Evolutionary conservation across 2,888 invertebrate species (phyloP).

Genomic region (Tortrix viridana): DNA sequence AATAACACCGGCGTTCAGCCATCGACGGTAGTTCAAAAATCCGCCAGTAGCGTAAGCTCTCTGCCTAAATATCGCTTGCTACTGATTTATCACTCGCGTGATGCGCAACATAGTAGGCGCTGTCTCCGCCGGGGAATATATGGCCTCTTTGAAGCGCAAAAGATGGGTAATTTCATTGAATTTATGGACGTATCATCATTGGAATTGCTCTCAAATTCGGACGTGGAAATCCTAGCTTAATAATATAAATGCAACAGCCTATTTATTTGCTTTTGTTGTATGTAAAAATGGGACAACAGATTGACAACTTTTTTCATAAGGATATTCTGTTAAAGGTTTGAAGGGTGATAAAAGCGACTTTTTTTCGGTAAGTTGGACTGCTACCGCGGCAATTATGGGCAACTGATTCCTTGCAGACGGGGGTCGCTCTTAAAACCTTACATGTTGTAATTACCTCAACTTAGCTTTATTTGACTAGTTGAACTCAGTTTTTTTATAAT

Average conservation of each 20-base stretch:
- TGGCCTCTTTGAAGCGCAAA: constrained; percentile 80
- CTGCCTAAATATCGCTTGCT: constrained; percentile 56
- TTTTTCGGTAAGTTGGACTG: too few species aligned
- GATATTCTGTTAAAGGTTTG: too few species aligned
- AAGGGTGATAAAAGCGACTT: too few species aligned
- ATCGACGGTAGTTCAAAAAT: constrained; percentile 6
- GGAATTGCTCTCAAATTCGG: constrained; percentile 73
- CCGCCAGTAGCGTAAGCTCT: constrained; percentile 49
- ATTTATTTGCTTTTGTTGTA: too few species aligned
- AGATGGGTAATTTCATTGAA: constrained; percentile 82
- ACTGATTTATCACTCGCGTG: constrained; percentile 79
- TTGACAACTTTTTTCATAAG: too few species aligned
- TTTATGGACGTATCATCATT: constrained; percentile 79
- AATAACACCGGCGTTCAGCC: constrained; percentile 1
- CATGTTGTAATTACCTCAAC: too few species aligned
- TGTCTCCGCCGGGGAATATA: constrained; percentile 75
- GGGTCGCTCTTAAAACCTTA: too few species aligned
- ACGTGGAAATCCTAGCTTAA: constrained; percentile 67
- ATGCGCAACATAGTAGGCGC: constrained; percentile 75
- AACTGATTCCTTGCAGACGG: too few species aligned
- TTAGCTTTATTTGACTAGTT: too few species aligned
- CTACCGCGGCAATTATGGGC: too few species aligned
- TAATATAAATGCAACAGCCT: constrained; percentile 48
- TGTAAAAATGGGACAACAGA: too few species aligned
- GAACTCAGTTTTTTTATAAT: too few species aligned